Evolutionary conservation across 2,888 invertebrate species (phyloP).

Genomic region (Apotomis turbidana): DNA sequence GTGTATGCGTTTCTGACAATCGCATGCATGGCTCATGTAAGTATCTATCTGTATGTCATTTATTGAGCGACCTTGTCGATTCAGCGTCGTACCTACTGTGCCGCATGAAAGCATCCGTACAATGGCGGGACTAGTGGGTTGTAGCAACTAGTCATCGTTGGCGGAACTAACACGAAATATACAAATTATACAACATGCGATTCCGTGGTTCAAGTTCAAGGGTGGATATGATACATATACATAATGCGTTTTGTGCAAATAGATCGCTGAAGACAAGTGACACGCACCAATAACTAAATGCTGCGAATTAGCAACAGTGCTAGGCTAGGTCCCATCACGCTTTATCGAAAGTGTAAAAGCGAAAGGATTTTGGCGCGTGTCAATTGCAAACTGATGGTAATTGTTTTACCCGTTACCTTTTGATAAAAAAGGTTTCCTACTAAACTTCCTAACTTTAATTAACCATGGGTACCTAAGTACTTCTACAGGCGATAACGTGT

Average conservation of each 20-base stretch:
- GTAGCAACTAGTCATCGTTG: constrained; percentile 52
- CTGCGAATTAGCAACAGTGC: too few relatives aligned
- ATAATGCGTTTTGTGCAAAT: too few relatives aligned
- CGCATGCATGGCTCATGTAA: constrained; percentile 21
- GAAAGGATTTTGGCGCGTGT: too few relatives aligned
- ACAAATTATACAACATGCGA: constrained; percentile 33
- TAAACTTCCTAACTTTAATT: too few relatives aligned
- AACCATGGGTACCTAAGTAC: too few relatives aligned
- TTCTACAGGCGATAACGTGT: too few relatives aligned
- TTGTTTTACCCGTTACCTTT: too few relatives aligned
- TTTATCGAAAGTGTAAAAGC: too few relatives aligned
- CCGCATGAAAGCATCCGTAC: constrained; percentile 67
- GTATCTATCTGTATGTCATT: constrained; percentile 33
- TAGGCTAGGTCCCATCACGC: too few relatives aligned
- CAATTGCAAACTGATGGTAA: too few relatives aligned
- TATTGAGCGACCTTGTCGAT: constrained; percentile 66
- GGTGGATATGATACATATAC: neutral
- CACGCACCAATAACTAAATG: neutral
- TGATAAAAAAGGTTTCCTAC: too few relatives aligned
- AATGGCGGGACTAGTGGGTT: constrained; percentile 60
- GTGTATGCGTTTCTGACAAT: constrained; percentile 39
- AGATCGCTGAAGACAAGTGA: neutral
- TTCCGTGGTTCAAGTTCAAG: constrained; percentile 32
- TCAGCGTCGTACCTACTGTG: constrained; percentile 66
- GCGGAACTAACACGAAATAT: constrained; percentile 37